A percentile compares a stretch with the other conserved stretches of the same genome.
phyloP scores from a whole-genome alignment of 2,113 vertebrate genomes.

The Carettochelys insculpta region DNA sequence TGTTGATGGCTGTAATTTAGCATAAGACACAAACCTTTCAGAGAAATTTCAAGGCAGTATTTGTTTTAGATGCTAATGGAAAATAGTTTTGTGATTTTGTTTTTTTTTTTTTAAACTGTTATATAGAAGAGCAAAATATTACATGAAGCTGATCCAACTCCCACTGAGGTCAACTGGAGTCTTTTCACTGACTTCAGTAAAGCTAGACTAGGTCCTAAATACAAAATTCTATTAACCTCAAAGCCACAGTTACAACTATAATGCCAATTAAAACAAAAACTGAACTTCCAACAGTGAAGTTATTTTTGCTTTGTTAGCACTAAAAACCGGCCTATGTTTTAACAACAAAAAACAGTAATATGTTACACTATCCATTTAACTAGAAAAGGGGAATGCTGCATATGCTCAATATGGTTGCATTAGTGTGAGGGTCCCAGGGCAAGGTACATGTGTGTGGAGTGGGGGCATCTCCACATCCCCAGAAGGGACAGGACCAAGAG shows the following conservation, averaged over 20 bases:
- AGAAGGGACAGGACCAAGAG: no score
- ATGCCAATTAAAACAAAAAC: background rate
- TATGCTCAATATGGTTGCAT: background rate
- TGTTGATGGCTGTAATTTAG: background rate
- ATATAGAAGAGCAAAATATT: background rate
- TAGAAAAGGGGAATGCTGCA: background rate
- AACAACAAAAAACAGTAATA: background rate
- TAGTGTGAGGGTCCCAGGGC: no score
- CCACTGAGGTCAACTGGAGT: rapidly evolving
- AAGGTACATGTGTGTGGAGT: no score
- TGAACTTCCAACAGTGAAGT: background rate
- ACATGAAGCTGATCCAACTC: background rate
- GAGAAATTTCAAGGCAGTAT: background rate
- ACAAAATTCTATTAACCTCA: background rate
- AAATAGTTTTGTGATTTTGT: rapidly evolving
- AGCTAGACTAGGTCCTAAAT: background rate
- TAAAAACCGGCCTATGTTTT: rapidly evolving
- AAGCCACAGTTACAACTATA: background rate
- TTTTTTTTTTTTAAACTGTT: background rate
- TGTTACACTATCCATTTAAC: rapidly evolving
- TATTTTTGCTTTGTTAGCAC: background rate
- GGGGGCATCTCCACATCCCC: no score
- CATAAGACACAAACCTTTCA: background rate
- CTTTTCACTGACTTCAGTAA: rapidly evolving
- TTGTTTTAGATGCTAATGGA: background rate